phyloP scores from a whole-genome alignment of 2,888 invertebrate species.

The Drosophila peninsularis region DNA sequence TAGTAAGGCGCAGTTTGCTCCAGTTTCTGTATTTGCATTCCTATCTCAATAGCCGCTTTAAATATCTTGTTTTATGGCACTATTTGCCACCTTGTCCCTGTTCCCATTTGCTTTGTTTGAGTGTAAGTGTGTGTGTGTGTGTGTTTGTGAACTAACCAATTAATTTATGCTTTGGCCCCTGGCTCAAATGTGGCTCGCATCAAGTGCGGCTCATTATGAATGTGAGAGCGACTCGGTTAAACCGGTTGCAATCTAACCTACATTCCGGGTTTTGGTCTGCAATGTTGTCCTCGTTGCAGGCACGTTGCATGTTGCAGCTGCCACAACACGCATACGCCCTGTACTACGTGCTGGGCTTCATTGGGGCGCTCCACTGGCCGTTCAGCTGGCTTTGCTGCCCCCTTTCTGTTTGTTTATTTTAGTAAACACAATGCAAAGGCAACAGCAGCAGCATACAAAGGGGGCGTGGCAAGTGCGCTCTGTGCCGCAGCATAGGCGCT shows the following conservation, averaged over 20 bases:
- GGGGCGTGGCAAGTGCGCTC: conserved; percentile 13
- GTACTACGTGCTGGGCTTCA: conserved; percentile 37
- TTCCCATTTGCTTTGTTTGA: conserved; percentile 22
- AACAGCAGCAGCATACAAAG: conserved; percentile 17
- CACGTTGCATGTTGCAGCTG: conserved; percentile 35
- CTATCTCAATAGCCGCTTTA: conserved; percentile 21
- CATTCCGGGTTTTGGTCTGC: conserved; percentile 37
- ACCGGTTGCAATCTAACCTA: conserved; percentile 63
- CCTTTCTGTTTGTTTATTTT: conserved; percentile 56
- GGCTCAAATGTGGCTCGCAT: conserved; percentile 52
- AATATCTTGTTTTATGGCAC: conserved; percentile 18
- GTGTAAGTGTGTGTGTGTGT: conserved; percentile 7
- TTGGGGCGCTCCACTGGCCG: conserved; percentile 41
- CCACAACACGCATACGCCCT: conserved; percentile 52
- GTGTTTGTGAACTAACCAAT: conserved; percentile 44
- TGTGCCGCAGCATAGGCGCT: conserved; percentile 37
- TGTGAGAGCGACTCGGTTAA: conserved; percentile 21
- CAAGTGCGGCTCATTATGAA: conserved; percentile 53
- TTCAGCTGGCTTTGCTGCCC: conserved; percentile 7
- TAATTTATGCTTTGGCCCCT: conserved; percentile 59
- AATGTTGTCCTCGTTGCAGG: conserved; percentile 42
- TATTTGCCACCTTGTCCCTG: conserved; percentile 48
- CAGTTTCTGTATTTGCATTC: neutral
- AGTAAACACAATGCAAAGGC: conserved; percentile 48
- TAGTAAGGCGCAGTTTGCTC: neutral